A percentile compares a stretch with the other conserved stretches of the same genome.
phyloP scores from a whole-genome alignment of 2,888 invertebrate genomes.

The Theristus sp. region DNA sequence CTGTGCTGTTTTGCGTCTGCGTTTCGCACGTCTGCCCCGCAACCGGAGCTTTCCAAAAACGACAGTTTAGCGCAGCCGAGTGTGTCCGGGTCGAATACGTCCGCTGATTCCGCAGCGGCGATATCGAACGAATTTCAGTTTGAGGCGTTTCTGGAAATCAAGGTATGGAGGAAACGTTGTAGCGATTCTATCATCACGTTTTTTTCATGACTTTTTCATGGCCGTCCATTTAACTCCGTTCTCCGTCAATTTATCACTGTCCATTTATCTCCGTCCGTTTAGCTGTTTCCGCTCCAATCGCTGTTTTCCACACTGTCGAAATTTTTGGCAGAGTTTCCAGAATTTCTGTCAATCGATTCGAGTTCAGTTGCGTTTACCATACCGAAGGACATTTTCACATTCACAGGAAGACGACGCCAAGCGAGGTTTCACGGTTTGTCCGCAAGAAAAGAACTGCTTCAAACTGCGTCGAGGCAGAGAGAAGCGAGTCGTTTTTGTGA shows the following conservation, averaged over 20 bases:
- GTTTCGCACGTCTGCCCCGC: slow-evolving; percentile 53
- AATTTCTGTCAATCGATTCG: no score
- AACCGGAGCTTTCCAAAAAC: neutral
- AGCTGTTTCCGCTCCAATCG: no score
- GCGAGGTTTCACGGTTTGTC: slow-evolving; percentile 36
- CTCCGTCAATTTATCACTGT: no score
- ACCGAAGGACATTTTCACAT: neutral
- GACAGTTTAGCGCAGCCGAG: neutral
- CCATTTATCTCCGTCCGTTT: no score
- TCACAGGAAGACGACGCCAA: slow-evolving; percentile 74
- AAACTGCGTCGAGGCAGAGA: slow-evolving; percentile 56
- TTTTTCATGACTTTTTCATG: no score
- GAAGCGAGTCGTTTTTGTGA: slow-evolving; percentile 64
- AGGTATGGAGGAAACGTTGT: no score
- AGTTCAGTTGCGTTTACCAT: no score
- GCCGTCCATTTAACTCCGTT: no score
- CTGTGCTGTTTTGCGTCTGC: slow-evolving; percentile 71
- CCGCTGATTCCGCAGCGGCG: neutral
- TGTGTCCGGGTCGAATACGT: neutral
- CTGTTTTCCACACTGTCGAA: no score
- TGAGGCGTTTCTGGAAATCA: slow-evolving; percentile 76
- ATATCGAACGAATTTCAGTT: slow-evolving; percentile 50
- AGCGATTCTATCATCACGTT: no score
- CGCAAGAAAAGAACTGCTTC: slow-evolving; percentile 37
- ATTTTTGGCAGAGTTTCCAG: no score